A percentile compares a stretch with the other conserved stretches of the same genome.
Conservation (phyloP, 2,113 vertebrate genomes). For the Chaetorhynchus papuensis region DNA sequence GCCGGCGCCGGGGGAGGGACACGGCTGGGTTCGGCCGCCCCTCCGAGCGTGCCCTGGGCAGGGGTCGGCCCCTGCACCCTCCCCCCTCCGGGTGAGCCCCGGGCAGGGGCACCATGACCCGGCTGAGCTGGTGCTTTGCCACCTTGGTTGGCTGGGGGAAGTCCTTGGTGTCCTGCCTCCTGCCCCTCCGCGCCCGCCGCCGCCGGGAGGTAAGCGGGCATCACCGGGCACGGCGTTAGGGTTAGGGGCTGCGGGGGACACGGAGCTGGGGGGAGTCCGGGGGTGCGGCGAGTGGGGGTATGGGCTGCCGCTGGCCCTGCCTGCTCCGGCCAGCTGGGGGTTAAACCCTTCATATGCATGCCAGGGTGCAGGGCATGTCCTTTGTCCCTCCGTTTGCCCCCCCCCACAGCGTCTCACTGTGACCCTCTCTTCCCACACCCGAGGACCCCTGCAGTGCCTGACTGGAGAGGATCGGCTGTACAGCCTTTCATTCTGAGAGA, state of each 20-base stretch:
- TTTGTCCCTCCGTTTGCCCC: background rate
- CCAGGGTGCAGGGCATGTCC: background rate
- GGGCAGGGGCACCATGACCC: conserved; percentile 49
- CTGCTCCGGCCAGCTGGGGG: background rate
- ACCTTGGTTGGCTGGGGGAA: conserved; percentile 48
- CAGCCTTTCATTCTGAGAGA: background rate
- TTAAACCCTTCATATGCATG: background rate
- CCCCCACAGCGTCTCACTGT: background rate
- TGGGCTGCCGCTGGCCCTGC: background rate
- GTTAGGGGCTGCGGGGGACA: background rate
- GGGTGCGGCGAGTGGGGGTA: background rate
- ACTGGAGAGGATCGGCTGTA: background rate
- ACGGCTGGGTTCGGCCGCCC: background rate
- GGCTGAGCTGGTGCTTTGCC: conserved; percentile 53
- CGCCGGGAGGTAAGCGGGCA: conserved; percentile 37
- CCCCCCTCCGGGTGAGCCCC: background rate
- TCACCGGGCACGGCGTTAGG: background rate
- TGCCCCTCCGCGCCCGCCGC: conserved; percentile 23
- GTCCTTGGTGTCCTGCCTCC: conserved; percentile 38
- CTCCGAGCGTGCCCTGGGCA: background rate
- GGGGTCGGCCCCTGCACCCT: background rate
- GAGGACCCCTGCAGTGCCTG: background rate
- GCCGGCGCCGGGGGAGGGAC: background rate
- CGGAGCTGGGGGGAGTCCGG: background rate
- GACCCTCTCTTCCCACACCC: background rate